Evolutionary conservation across 2,113 vertebrate genomes (phyloP).

Genomic region (Herpetotheres cachinnans): DNA sequence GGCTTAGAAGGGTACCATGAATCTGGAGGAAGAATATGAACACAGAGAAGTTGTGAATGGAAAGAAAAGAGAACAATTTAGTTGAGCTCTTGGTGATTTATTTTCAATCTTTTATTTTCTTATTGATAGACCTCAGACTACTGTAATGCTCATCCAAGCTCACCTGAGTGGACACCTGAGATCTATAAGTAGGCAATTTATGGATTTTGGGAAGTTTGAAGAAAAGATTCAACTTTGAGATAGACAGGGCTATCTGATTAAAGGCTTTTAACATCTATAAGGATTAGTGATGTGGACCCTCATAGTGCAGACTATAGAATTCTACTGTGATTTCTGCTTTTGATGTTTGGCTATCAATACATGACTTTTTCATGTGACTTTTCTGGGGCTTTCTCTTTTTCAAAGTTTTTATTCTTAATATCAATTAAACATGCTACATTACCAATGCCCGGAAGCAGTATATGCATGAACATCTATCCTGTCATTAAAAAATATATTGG

Average conservation of each 20-base stretch:
- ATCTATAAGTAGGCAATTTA: not conserved
- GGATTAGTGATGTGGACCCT: not conserved
- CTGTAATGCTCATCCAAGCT: not conserved
- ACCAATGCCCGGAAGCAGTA: not conserved
- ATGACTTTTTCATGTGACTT: not conserved
- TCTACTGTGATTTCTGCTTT: not conserved
- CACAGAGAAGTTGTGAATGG: not conserved
- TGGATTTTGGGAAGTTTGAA: not conserved
- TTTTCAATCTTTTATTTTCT: not conserved
- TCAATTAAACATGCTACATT: not conserved
- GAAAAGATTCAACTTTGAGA: not conserved
- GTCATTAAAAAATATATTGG: not conserved
- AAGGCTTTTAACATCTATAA: not conserved
- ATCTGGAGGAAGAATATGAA: not conserved
- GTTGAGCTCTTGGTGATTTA: not conserved
- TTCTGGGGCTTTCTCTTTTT: not conserved
- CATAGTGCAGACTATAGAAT: not conserved
- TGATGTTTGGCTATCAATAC: not conserved
- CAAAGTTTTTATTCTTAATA: not conserved
- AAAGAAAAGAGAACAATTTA: not conserved
- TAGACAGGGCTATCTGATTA: not conserved
- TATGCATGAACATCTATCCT: not conserved
- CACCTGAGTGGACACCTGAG: not conserved
- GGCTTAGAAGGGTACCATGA: not conserved
- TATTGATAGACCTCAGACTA: not conserved